A percentile compares a stretch with the other conserved stretches of the same genome.
These are phyloP conservation scores for Aramus guarauna DNA, from an alignment of 2,113 vertebrate genomes.

Conservation along the genomic window DNA sequence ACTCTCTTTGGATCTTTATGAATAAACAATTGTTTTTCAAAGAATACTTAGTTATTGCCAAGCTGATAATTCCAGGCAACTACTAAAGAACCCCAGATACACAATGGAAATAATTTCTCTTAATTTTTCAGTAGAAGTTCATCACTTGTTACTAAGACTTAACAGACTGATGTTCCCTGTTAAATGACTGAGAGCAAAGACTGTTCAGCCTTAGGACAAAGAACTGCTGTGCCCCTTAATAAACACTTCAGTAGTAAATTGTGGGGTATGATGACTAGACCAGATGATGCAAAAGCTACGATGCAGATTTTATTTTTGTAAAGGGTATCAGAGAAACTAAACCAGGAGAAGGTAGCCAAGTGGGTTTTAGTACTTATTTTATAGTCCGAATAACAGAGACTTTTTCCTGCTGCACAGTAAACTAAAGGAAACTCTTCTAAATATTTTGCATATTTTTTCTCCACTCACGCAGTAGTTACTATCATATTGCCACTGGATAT, in stretches of 20 bases:
- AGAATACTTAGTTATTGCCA: background rate
- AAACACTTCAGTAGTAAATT: background rate
- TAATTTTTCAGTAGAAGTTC: background rate
- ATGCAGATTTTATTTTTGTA: background rate
- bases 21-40: background rate
- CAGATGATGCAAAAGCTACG: background rate
- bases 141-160: background rate
- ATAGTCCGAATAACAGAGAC: background rate
- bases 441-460: background rate
- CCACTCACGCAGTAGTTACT: background rate
- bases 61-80: background rate
- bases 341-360: background rate
- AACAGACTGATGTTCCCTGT: background rate
- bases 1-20: background rate
- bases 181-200: background rate
- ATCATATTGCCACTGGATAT: background rate
- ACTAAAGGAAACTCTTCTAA: background rate
- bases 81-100: background rate
- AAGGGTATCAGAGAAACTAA: background rate
- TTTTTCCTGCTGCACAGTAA: background rate
- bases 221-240: background rate
- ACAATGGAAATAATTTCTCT: background rate
- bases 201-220: background rate
- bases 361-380: background rate
- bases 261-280: background rate